phyloP scores from a whole-genome alignment of 2,113 vertebrate species.

The Myodes glareolus region DNA sequence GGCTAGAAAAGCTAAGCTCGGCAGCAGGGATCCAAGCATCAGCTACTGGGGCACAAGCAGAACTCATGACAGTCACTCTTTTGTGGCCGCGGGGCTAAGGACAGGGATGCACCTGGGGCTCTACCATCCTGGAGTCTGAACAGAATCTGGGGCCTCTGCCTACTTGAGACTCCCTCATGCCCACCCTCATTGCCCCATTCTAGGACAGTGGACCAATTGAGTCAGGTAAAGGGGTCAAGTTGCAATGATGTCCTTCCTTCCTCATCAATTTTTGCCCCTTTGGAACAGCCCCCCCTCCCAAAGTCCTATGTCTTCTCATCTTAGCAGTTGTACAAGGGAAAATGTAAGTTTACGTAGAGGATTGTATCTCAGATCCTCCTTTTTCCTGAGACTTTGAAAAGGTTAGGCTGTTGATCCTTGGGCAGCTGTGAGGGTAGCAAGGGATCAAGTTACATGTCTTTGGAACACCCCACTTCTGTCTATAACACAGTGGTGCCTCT shows the following conservation, averaged over 20 bases:
- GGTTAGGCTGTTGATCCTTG: not conserved
- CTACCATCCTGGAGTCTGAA: accelerated
- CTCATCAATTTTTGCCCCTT: not conserved
- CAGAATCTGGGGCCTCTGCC: accelerated
- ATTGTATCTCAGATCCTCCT: not conserved
- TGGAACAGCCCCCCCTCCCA: not conserved
- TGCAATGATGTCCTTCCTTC: too few relatives aligned
- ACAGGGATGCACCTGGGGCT: not conserved
- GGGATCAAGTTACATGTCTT: accelerated
- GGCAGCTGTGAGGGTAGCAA: not conserved
- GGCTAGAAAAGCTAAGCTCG: accelerated
- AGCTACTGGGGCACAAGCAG: accelerated
- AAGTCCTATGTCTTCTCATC: not conserved
- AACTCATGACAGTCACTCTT: not conserved
- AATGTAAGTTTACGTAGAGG: not conserved
- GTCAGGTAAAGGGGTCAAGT: not conserved
- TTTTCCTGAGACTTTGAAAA: not conserved
- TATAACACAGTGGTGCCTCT: accelerated
- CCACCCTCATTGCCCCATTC: not conserved
- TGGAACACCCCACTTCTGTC: not conserved
- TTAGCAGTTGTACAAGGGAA: not conserved
- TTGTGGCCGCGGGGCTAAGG: accelerated
- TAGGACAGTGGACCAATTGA: not conserved
- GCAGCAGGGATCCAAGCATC: not conserved
- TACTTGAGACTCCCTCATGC: not conserved